Evolutionary conservation across 2,797 vertebrate genomes (phyloP).

Genomic region (Myripristis jacobus): DNA sequence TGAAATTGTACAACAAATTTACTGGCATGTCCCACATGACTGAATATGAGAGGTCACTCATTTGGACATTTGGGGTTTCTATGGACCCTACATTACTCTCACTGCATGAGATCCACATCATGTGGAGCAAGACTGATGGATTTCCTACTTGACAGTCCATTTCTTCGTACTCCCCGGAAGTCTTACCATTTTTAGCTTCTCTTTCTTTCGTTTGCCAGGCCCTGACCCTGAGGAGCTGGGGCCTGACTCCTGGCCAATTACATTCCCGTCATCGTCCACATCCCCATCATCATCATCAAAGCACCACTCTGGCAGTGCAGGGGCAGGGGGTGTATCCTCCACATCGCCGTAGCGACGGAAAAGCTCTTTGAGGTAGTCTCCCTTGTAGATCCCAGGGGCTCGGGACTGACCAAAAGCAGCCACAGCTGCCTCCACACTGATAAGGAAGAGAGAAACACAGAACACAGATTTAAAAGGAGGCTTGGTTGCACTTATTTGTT

Average conservation of each 20-base stretch:
- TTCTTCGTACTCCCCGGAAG: conserved; percentile 26
- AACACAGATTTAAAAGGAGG: not conserved
- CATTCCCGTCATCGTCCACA: conserved; percentile 87
- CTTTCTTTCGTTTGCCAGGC: conserved; percentile 91
- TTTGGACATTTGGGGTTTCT: conserved; percentile 13
- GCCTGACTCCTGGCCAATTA: conserved; percentile 89
- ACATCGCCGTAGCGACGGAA: conserved; percentile 95
- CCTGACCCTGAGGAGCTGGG: conserved; percentile 91
- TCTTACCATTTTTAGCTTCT: conserved; percentile 94
- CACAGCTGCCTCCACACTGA: conserved; percentile 94
- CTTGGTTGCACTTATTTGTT: too few species aligned
- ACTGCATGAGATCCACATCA: conserved; percentile 20
- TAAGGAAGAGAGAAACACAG: conserved; percentile 27
- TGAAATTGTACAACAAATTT: conserved; percentile 10
- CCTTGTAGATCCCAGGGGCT: conserved; percentile 98
- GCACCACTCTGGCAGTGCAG: conserved; percentile 95
- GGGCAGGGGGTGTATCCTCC: conserved; percentile 91
- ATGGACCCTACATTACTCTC: conserved; percentile 13
- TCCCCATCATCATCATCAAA: conserved; percentile 91
- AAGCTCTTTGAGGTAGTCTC: conserved; percentile 97
- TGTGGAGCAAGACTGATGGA: conserved; percentile 11
- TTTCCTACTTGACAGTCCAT: conserved; percentile 55
- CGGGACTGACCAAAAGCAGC: conserved; percentile 92
- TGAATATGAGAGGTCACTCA: conserved; percentile 14
- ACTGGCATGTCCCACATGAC: conserved; percentile 9